Conservation (phyloP, 2,797 vertebrate genomes). For the Okamejei kenojei region DNA sequence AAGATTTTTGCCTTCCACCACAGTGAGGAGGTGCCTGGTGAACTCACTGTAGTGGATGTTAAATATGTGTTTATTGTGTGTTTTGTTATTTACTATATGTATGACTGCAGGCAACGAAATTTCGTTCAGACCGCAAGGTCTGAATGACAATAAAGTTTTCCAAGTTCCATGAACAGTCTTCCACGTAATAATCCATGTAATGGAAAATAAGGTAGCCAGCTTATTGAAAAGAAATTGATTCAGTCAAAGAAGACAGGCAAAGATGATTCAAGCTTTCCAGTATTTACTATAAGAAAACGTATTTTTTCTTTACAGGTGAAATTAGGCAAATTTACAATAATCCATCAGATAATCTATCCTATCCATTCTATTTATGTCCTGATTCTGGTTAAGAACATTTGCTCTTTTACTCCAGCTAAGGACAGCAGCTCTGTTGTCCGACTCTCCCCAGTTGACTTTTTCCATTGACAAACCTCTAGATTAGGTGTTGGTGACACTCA, state of each 20-base stretch:
- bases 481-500: background rate
- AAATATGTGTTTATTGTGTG: no score
- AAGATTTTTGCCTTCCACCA: no score
- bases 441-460: background rate
- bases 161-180: background rate
- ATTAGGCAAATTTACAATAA: background rate
- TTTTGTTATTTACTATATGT: no score
- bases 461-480: background rate
- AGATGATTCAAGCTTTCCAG: background rate
- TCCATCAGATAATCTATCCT: background rate
- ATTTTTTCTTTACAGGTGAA: background rate
- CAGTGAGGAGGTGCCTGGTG: no score
- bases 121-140: no score
- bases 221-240: no score
- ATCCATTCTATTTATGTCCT: background rate
- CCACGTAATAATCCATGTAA: background rate
- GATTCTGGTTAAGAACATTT: background rate
- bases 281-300: background rate
- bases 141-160: no score
- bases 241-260: background rate
- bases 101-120: no score
- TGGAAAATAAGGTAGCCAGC: background rate
- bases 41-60: no score
- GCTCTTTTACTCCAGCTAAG: background rate
- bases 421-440: background rate